Evolutionary conservation across 2,113 vertebrate genomes (phyloP).

Genomic region (Peromyscus maniculatus): DNA sequence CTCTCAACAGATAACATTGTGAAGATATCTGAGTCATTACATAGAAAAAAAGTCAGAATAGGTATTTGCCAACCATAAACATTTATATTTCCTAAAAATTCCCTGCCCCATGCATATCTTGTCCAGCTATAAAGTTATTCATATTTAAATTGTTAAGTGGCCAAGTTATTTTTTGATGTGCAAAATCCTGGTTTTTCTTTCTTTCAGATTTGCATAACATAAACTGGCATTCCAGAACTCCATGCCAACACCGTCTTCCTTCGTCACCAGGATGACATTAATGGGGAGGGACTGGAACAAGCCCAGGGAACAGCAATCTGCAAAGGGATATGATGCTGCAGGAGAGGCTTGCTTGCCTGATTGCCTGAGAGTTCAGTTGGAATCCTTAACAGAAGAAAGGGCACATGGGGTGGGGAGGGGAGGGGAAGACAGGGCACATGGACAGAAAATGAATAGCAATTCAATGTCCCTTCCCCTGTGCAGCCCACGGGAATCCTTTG

Average conservation of each 20-base stretch:
- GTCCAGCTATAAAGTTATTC: background rate
- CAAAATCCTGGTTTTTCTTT: background rate
- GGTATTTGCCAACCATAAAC: conserved; percentile 4
- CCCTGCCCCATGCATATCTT: background rate
- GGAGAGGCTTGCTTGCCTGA: background rate
- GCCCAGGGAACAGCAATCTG: conserved; percentile 18
- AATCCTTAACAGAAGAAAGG: background rate
- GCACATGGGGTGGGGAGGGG: background rate
- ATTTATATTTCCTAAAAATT: background rate
- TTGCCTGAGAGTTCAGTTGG: background rate
- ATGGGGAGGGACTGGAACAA: background rate
- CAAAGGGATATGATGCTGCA: background rate
- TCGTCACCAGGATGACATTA: conserved; percentile 20
- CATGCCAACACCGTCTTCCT: background rate
- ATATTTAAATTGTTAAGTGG: conserved; percentile 30
- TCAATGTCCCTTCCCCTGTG: background rate
- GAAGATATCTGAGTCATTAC: background rate
- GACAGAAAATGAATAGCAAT: background rate
- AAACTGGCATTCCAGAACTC: conserved; percentile 20
- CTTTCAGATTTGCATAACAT: background rate
- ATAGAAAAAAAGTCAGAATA: background rate
- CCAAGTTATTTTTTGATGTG: background rate
- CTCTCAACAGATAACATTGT: conserved; percentile 8
- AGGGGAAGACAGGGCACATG: background rate
- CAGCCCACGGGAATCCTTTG: background rate